phyloP scores from a whole-genome alignment of 2,797 vertebrate species.

The Oryzias dopingdopingensis region DNA sequence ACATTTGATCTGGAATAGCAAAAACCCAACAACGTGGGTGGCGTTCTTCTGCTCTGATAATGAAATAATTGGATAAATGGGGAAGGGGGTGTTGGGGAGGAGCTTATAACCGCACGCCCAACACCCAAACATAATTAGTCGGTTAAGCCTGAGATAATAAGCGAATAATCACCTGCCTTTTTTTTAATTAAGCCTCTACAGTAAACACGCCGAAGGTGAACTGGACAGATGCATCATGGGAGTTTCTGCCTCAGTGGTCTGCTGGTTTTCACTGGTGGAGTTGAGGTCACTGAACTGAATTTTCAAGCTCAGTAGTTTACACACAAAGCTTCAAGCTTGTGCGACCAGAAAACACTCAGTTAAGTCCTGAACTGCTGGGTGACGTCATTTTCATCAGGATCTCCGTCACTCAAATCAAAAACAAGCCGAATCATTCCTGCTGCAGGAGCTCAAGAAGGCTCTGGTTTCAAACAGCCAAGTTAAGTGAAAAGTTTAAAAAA shows the following conservation, averaged over 20 bases:
- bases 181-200: conserved; percentile 36
- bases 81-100: conserved; percentile 13
- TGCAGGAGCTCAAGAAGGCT: too few relatives aligned
- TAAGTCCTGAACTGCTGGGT: too few relatives aligned
- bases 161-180: conserved; percentile 35
- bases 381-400: too few relatives aligned
- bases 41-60: conserved; percentile 30
- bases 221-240: conserved; percentile 63
- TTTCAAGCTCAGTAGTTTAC: too few relatives aligned
- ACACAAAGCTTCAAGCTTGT: too few relatives aligned
- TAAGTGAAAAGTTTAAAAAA: too few relatives aligned
- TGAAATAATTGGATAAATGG: conserved; percentile 57
- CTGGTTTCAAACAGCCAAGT: too few relatives aligned
- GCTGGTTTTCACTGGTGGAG: conserved; percentile 43
- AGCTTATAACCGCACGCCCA: conserved; percentile 21
- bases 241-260: conserved; percentile 46
- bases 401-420: too few relatives aligned
- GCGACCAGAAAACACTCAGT: too few relatives aligned
- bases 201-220: conserved; percentile 46
- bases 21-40: conserved; percentile 11
- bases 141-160: conserved; percentile 20
- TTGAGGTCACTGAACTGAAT: conserved; percentile 19
- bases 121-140: conserved; percentile 42
- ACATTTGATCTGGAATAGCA: not conserved
- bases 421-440: too few relatives aligned